These are phyloP conservation scores for Peromyscus maniculatus DNA, from an alignment of 2,113 vertebrate genomes.

Conservation along the genomic window DNA sequence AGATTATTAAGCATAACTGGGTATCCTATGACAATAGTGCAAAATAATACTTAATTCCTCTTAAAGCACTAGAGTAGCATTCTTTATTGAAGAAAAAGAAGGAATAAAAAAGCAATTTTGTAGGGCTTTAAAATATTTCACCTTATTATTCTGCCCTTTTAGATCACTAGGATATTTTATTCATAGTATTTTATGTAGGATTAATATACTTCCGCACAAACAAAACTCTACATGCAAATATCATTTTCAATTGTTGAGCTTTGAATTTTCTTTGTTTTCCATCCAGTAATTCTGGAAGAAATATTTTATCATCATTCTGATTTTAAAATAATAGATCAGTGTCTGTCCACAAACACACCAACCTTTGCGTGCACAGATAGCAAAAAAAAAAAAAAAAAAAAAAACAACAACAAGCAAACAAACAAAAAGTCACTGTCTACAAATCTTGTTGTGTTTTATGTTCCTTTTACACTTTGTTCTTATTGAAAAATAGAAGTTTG, in stretches of 20 bases:
- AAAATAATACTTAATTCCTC: neutral
- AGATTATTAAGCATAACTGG: neutral
- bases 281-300: neutral
- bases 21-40: neutral
- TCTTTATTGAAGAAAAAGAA: neutral
- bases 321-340: neutral
- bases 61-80: neutral
- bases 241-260: neutral
- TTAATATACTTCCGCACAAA: neutral
- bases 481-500: too few species aligned
- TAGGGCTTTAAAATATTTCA: neutral
- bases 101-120: neutral
- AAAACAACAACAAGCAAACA: neutral
- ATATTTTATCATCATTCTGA: neutral
- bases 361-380: rapidly evolving
- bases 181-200: neutral
- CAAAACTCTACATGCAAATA: neutral
- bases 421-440: neutral
- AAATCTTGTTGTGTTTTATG: neutral
- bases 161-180: neutral
- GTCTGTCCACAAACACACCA: neutral
- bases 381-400: neutral
- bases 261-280: neutral
- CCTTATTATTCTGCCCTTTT: neutral
- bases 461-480: neutral